Evolutionary conservation across 35 echinoderm and acorn worm genomes (phyloP), one percentile per base, ranked within the genome.

Genomic region (Hemicentrotus pulcherrimus): DNA sequence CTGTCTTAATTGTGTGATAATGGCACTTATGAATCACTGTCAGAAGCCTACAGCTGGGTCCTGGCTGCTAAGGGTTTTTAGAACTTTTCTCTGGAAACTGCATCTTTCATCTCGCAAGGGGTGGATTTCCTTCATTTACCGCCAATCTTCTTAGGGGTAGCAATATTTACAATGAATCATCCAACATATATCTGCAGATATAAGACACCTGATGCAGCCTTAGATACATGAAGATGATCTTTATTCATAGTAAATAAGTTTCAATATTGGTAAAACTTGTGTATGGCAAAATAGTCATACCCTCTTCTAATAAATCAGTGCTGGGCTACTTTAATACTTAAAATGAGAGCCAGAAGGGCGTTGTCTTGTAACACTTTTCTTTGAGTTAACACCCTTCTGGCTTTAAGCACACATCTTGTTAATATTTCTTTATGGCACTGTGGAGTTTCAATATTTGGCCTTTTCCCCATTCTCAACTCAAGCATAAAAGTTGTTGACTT

Each of bases 11-110:
- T 93, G 91, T 58, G 11, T 93, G 30, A 47, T 93, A 93, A 93
- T 93, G 19, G 91, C 41, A 31, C 48, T 58, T 58, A 93, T 93
- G 91, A 93, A 93, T 93, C 91, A 93, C 46, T 93, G 91, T 93
- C 91, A 93, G 47, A 32, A 47, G 46, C 91, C 30, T 47, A 31
- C 91, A 93, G 91, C 91, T 93, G 91, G 48, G 91, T 31, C 91
- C 91, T 50, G 91, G 91, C 91, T 93, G 48, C n/a, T 14, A 31
- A 50, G 18, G 4, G 22, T 50, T 58, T 58, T 47, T 93, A 2
- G 6, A 31, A 31, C n/a, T 93, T 41, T 41, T 47, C 46, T 93
- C 48, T 31, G n/a, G 48, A 31, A 93, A 93, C 48, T 47, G 32
- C 48, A 24, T 50, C 91, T 90, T 47, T 45, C 88, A 90, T 47